Evolutionary conservation across 30 jellyfish, hydroid and myxozoan species (phyloP), one percentile per base, ranked within the genome.

Genomic region (Aurelia aurita complex sp. Pacific): DNA sequence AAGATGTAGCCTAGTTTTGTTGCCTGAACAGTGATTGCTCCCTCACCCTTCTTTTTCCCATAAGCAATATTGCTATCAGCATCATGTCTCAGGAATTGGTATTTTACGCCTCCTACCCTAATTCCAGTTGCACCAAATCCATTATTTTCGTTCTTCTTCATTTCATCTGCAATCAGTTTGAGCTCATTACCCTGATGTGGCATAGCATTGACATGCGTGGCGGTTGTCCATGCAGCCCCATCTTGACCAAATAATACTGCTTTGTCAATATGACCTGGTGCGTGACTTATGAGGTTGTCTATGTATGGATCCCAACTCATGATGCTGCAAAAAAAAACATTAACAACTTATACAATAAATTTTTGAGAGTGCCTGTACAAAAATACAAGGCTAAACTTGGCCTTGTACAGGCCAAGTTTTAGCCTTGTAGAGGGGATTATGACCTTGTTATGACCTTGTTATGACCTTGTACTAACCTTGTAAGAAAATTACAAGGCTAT

Each of bases 251-350:
- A 35, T 29, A 92, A 60, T 40, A 85, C 52, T 1, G 96, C 98
- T 77, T 66, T 86, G 59, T 87, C 98, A 14, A 87, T 63, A 64
- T 73, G 92, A 7, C 62, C 86, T 32, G 50, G 85, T 53, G 96
- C 42, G 17, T 86, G 94, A 7, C 83, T 89, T 33, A 86, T 61
- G 29, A 92, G 57, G 51, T 74, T 79, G 64, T 86, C 96, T 62
- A 92, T 86, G 73, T 85, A 92, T 32, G 83, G 11, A 67, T 92
- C 98, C 98, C 98, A 92, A 67, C 91, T 67, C 98, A 92, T 92
- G 73, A 19, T 88, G 57, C 86, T 76, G 55, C 50, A 76, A 76
- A 57, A 76, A n/a, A 60, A 55, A 13, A 61, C 46, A n/a, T 23
- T 32, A 61, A 8, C 9, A 59, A 16, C 52, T 40, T 3, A 9